Percentiles rank a stretch among this genome's conserved stretches.
These are phyloP conservation scores for Saccostrea glomerata DNA, from an alignment of 1,140 invertebrate genomes.

Conservation along the genomic window DNA sequence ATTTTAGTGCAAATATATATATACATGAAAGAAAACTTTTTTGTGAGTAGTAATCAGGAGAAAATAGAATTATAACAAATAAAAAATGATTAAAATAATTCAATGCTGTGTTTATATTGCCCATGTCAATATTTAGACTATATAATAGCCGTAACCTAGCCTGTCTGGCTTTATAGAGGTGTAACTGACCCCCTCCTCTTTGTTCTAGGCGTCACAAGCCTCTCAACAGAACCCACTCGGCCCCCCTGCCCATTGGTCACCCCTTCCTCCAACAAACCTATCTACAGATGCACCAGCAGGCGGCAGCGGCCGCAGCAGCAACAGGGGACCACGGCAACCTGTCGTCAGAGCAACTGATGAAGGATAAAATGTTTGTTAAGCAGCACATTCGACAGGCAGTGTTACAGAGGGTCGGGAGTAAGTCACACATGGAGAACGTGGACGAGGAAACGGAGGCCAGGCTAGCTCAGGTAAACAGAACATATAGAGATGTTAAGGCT, in stretches of 20 bases:
- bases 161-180: neutral
- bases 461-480: constrained; percentile 75
- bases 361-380: constrained; percentile 63
- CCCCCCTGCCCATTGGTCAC: constrained; percentile 95
- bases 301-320: constrained; percentile 81
- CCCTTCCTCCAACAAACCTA: constrained; percentile 89
- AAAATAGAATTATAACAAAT: neutral
- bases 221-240: constrained; percentile 80
- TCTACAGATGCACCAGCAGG: constrained; percentile 82
- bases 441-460: constrained; percentile 83
- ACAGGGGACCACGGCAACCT: constrained; percentile 42
- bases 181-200: neutral
- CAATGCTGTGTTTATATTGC: neutral
- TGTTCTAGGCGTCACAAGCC: constrained; percentile 66
- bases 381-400: constrained; percentile 95
- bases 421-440: constrained; percentile 83
- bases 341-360: constrained; percentile 51
- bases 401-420: constrained; percentile 87
- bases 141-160: neutral
- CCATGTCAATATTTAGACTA: neutral
- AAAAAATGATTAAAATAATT: neutral
- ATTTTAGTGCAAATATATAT: too few relatives aligned
- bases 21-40: too few relatives aligned
- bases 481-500: too few relatives aligned
- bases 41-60: neutral